phyloP scores from a whole-genome alignment of 1,140 invertebrate genomes.

The Odontomachus brunneus region DNA sequence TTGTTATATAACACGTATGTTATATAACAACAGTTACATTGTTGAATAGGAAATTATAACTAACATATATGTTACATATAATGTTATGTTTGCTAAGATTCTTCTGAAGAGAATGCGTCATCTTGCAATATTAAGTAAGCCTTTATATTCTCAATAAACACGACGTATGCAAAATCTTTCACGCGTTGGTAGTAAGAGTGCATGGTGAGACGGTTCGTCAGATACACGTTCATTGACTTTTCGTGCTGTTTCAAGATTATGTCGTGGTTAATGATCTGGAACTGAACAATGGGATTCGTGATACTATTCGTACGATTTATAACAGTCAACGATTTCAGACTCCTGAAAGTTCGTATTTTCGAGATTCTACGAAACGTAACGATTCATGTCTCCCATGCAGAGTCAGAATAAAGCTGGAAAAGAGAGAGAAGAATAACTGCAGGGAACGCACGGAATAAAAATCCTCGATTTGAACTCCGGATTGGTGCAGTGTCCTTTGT shows the following conservation, averaged over 20 bases:
- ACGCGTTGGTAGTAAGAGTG: slow-evolving; percentile 27
- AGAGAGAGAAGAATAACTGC: neutral
- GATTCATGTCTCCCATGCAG: no score
- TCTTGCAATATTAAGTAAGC: slow-evolving; percentile 62
- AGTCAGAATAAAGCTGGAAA: neutral
- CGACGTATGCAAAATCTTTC: slow-evolving; percentile 61
- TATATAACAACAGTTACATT: no score
- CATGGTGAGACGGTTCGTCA: neutral
- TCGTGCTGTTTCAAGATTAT: slow-evolving; percentile 56
- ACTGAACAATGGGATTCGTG: slow-evolving; percentile 68
- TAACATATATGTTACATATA: no score
- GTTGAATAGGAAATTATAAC: no score
- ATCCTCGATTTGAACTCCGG: neutral
- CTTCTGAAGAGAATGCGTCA: slow-evolving; percentile 55
- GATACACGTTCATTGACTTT: neutral
- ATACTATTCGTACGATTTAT: slow-evolving; percentile 67
- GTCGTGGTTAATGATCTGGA: slow-evolving; percentile 67
- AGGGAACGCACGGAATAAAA: neutral
- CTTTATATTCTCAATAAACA: slow-evolving; percentile 23
- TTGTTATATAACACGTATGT: no score
- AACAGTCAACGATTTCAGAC: slow-evolving; percentile 66
- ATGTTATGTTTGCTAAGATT: no score
- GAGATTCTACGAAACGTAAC: slow-evolving; percentile 46
- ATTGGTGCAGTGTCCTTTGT: neutral
- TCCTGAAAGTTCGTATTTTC: slow-evolving; percentile 70